Conservation (phyloP, 1,140 invertebrate species). For the Rhyzopertha dominica region DNA sequence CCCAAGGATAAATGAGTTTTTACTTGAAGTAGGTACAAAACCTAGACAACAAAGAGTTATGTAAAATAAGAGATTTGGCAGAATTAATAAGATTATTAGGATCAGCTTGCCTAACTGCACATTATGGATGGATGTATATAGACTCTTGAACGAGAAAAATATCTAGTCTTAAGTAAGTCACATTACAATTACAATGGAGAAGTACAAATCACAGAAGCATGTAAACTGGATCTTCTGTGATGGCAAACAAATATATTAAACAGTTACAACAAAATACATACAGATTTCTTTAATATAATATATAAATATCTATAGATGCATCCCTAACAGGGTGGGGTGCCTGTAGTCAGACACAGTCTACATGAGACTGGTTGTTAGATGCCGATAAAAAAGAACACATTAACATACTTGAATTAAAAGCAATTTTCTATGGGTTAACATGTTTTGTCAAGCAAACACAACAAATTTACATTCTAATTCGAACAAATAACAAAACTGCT, state of each 20-base stretch:
- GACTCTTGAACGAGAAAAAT: constrained; percentile 26
- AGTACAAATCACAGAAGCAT: background rate
- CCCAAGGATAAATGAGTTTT: constrained; percentile 17
- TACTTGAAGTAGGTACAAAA: constrained; percentile 10
- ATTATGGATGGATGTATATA: constrained; percentile 31
- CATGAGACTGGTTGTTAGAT: constrained; percentile 22
- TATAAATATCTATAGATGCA: constrained; percentile 31
- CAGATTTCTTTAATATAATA: constrained; percentile 7
- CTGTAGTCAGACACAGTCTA: constrained; percentile 15
- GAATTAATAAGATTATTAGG: constrained; percentile 23
- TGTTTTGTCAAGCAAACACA: constrained; percentile 20
- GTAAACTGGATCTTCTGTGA: constrained; percentile 28
- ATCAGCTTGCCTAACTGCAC: constrained; percentile 23
- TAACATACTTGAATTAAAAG: constrained; percentile 28
- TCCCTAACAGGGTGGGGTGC: constrained; percentile 30
- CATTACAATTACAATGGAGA: constrained; percentile 13
- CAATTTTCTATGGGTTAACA: constrained; percentile 27
- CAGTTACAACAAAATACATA: constrained; percentile 16
- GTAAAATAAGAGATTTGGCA: constrained; percentile 29
- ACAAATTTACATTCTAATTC: constrained; percentile 12
- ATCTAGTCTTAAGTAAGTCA: background rate
- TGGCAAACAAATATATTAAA: constrained; percentile 27
- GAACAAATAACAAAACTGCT: constrained; percentile 34
- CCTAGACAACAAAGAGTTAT: constrained; percentile 7
- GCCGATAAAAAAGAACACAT: constrained; percentile 23